Conservation (phyloP, 2,797 vertebrate genomes). For the Florisuga fusca region DNA sequence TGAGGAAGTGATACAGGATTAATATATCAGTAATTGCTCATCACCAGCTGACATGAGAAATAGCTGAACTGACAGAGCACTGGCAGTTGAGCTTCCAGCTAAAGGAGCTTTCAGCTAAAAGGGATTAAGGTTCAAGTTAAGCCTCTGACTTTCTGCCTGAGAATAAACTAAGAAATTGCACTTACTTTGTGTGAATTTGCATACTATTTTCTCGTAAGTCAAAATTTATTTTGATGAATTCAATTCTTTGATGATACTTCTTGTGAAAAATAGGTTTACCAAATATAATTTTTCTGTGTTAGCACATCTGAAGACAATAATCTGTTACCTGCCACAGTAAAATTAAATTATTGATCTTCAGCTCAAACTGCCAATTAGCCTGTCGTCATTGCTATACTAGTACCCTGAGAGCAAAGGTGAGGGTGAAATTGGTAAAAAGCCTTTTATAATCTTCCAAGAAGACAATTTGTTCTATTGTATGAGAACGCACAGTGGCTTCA, state of each 20-base stretch:
- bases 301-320: not conserved
- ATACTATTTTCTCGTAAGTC: not conserved
- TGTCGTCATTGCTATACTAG: not conserved
- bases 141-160: not conserved
- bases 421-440: not conserved
- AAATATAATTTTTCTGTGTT: not conserved
- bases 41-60: slow-evolving; percentile 55
- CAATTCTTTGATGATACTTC: not conserved
- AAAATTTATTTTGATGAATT: slow-evolving; percentile 1
- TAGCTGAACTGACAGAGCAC: slow-evolving; percentile 13
- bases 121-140: slow-evolving; percentile 54
- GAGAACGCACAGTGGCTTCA: not conserved
- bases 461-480: not conserved
- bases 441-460: not conserved
- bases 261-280: not conserved
- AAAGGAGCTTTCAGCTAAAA: slow-evolving; percentile 57
- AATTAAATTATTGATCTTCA: not conserved
- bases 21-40: slow-evolving; percentile 69
- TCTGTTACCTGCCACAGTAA: not conserved
- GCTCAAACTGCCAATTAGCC: not conserved
- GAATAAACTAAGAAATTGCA: not conserved
- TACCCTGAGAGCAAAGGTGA: not conserved
- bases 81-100: slow-evolving; percentile 52
- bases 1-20: slow-evolving; percentile 40
- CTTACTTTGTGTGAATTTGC: not conserved